Evolutionary conservation across 2,113 vertebrate genomes (phyloP), one percentile per base, ranked within the genome.

Genomic region (Cryptoleucopteryx plumbea): DNA sequence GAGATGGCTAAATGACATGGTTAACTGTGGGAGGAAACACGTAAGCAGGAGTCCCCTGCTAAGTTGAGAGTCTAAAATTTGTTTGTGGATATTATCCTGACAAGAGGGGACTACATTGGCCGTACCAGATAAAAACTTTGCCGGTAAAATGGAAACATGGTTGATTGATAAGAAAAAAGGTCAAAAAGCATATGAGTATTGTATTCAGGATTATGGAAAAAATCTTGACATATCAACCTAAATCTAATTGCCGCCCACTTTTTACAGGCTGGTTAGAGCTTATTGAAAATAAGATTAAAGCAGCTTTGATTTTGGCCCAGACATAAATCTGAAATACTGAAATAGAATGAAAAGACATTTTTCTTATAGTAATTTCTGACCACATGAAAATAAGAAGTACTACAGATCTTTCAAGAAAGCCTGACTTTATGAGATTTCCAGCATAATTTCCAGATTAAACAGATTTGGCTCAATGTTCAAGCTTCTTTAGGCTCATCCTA

Each of bases 361-460:
- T 91, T 68, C 78, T 93, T 91, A 85, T n/a, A 85, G 74, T 31
- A 91, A 94, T 71, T 95, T 90, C 62, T 97, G 78, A 68, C 93
- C 91, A 80, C 81, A 85, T 66, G 62, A 95, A 94, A 96, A 97
- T 77, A 91, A 82, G 62, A 91, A 82, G 48, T 16, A 45, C 70
- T 94, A 89, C 84, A 93, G 62, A 95, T 97, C 91, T 93, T 88
- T 94, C 89, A 91, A 82, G 83, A 82, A 85, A 94, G 34, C 34
- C 32, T 50, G 48, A 82, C 66, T 94, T 85, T 82, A 88, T 86
- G 86, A 91, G 61, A 55, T 94, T 95, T 94, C 83, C 86, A 95
- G 40, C 43, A 67, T 75, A 68, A 79, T 56, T 95, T 94, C 93
- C 88, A 89, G 91, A 94, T 96, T 92, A 91, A 95, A 85, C 40